A percentile compares a stretch with the other conserved stretches of the same genome.
Evolutionary conservation across 2,888 invertebrate species (phyloP).

Genomic region (Acanthosoma haemorrhoidale): DNA sequence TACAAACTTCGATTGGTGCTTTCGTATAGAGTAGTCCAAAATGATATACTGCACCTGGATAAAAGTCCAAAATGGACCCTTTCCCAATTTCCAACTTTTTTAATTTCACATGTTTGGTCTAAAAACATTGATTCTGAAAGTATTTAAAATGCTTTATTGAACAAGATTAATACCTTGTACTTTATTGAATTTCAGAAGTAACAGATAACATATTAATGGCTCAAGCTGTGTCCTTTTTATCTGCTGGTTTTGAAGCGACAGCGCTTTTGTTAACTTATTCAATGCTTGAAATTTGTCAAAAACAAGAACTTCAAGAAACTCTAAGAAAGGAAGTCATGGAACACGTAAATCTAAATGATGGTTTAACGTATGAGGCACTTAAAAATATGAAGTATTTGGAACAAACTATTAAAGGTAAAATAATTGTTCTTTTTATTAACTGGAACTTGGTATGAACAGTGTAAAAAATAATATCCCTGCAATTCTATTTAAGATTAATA

Average conservation of each 20-base stretch:
- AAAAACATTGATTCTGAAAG: too few species aligned
- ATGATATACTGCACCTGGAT: too few species aligned
- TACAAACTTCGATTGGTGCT: not conserved
- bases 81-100: too few species aligned
- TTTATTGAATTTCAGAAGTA: conserved; percentile 44
- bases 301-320: conserved; percentile 51
- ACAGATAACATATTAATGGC: conserved; percentile 51
- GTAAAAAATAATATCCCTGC: too few species aligned
- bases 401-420: conserved; percentile 52
- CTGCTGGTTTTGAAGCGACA: conserved; percentile 59
- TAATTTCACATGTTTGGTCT: too few species aligned
- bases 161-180: too few species aligned
- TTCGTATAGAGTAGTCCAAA: too few species aligned
- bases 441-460: too few species aligned
- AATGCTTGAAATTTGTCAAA: conserved; percentile 52
- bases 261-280: conserved; percentile 56
- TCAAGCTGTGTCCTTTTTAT: conserved; percentile 54
- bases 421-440: too few species aligned
- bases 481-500: too few species aligned
- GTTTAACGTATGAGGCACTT: conserved; percentile 53
- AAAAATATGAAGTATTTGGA: conserved; percentile 54
- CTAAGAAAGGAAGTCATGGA: conserved; percentile 50
- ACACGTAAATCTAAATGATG: conserved; percentile 47
- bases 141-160: too few species aligned
- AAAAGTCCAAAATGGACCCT: too few species aligned